phyloP scores from a whole-genome alignment of 2,113 vertebrate genomes.

The cat (Felis catus) region DNA sequence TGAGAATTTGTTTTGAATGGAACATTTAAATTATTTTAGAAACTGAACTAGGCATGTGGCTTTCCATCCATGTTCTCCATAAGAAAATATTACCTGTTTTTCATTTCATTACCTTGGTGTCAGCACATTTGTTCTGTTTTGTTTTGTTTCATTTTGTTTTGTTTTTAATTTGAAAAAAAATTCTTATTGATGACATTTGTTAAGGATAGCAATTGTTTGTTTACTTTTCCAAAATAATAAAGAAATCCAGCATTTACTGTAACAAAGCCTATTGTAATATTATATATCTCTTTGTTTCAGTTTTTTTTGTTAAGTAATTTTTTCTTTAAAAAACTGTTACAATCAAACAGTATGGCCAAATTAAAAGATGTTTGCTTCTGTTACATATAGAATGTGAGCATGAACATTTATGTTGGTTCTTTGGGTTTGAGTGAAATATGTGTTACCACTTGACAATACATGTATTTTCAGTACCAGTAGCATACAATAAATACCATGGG shows the following conservation, averaged over 20 bases:
- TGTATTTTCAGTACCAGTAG: neutral
- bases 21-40: conserved; percentile 18
- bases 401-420: neutral
- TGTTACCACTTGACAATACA: neutral
- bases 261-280: neutral
- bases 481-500: neutral
- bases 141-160: conserved; percentile 46
- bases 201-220: neutral
- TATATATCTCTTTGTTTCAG: neutral
- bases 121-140: conserved; percentile 34
- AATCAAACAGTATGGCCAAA: neutral
- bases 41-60: neutral
- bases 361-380: neutral
- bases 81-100: neutral
- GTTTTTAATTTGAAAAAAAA: conserved; percentile 6
- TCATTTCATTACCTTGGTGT: neutral
- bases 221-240: conserved; percentile 42
- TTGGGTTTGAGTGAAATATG: neutral
- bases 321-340: neutral
- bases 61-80: neutral
- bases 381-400: conserved; percentile 4
- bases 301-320: neutral
- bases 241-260: neutral
- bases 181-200: neutral
- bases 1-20: neutral